Percentiles rank a stretch among this genome's conserved stretches.
Conservation (phyloP, 2,113 vertebrate species). For the Ahaetulla prasina region DNA sequence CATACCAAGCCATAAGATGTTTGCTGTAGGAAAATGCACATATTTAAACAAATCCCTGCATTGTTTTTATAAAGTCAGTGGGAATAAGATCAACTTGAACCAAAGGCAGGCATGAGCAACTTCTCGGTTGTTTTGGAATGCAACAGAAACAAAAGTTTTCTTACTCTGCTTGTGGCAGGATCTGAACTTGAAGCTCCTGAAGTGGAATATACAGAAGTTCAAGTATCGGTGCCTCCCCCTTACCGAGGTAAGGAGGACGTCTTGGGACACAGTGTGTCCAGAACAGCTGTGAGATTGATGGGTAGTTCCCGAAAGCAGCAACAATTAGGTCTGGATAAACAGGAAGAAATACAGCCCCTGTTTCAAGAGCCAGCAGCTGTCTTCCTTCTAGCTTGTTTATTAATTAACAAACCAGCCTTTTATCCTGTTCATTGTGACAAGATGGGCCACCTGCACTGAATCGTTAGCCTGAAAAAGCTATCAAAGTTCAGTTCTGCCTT, state of each 20-base stretch:
- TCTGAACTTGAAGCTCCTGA: conserved; percentile 63
- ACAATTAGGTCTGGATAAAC: neutral
- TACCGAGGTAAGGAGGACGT: conserved; percentile 63
- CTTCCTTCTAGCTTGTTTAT: conserved; percentile 1
- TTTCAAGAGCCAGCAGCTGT: neutral
- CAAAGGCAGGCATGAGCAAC: conserved; percentile 34
- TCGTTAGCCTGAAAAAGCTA: neutral
- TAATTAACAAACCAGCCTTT: neutral
- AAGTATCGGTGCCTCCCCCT: conserved; percentile 61
- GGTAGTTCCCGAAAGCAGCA: neutral
- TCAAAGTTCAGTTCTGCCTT: neutral
- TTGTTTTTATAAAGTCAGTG: neutral
- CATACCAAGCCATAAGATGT: neutral
- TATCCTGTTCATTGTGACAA: neutral
- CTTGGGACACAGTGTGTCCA: neutral
- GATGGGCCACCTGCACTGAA: neutral
- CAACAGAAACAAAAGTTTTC: conserved; percentile 54
- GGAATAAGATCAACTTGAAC: conserved; percentile 26
- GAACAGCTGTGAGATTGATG: neutral
- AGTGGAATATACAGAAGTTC: conserved; percentile 76
- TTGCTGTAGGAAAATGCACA: neutral
- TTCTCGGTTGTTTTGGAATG: conserved; percentile 22
- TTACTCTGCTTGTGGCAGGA: conserved; percentile 69
- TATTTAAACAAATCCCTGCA: conserved; percentile 15
- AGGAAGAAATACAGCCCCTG: neutral